Percentiles rank a stretch among this genome's conserved stretches.
These are phyloP conservation scores for Proisotoma minuta DNA, from an alignment of 2,888 invertebrate genomes.

Conservation along the genomic window DNA sequence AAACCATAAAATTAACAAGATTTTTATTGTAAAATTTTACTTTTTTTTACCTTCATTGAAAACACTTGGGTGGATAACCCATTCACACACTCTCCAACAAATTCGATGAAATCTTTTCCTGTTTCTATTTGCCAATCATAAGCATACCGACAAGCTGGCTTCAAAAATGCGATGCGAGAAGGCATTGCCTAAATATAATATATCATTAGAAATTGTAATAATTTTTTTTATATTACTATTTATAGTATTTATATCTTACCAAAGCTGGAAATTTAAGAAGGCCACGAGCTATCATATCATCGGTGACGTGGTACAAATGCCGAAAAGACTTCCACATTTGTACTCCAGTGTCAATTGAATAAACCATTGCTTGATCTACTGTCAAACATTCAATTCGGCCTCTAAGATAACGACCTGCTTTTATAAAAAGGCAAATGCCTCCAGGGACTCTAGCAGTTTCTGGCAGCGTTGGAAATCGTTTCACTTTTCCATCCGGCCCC, in stretches of 20 bases:
- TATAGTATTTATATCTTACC: slow-evolving; percentile 14
- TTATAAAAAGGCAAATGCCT: slow-evolving; percentile 21
- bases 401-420: slow-evolving; percentile 14
- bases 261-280: slow-evolving; percentile 14
- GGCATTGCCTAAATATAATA: slow-evolving; percentile 29
- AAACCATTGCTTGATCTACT: slow-evolving; percentile 36
- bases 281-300: slow-evolving; percentile 4
- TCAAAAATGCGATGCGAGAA: slow-evolving; percentile 30
- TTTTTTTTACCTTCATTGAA: too few species aligned
- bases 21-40: neutral
- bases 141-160: slow-evolving; percentile 25
- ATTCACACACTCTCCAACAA: neutral
- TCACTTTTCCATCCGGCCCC: neutral
- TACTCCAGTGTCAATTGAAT: slow-evolving; percentile 76
- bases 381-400: slow-evolving; percentile 32
- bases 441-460: slow-evolving; percentile 16
- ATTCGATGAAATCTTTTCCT: neutral
- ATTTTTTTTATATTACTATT: neutral
- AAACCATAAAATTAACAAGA: neutral
- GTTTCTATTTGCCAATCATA: slow-evolving; percentile 27
- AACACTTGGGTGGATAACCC: slow-evolving; percentile 14
- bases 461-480: neutral
- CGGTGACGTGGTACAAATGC: slow-evolving; percentile 15
- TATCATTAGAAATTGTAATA: neutral
- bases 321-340: slow-evolving; percentile 48